phyloP scores from a whole-genome alignment of 2,888 invertebrate species.

The Nomada ferruginata region DNA sequence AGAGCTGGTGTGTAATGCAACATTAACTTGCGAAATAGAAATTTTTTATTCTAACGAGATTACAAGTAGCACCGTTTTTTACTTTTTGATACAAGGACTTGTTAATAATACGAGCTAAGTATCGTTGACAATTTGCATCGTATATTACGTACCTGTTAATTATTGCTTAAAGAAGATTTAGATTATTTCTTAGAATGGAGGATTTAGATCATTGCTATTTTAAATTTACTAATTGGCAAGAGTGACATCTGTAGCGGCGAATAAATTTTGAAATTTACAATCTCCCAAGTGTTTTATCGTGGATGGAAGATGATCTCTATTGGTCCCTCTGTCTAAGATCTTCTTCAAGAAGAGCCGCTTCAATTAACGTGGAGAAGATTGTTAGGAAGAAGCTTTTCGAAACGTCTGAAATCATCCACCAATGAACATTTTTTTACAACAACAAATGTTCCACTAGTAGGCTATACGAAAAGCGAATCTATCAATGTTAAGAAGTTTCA shows the following conservation, averaged over 20 bases:
- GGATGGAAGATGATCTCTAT: not conserved
- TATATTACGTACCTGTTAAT: not conserved
- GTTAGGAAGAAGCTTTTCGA: not conserved
- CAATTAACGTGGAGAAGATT: not conserved
- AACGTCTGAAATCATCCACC: not conserved
- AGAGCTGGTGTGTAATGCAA: too few relatives aligned
- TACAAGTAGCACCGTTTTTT: not conserved
- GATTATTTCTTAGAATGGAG: too few relatives aligned
- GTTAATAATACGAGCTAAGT: not conserved
- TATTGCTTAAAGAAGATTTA: too few relatives aligned
- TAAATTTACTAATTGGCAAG: too few relatives aligned
- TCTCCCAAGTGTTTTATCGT: not conserved
- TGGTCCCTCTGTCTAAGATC: not conserved
- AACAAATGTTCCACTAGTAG: not conserved
- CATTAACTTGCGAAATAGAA: not conserved
- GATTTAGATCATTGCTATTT: too few relatives aligned
- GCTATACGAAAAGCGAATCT: slow-evolving; percentile 4
- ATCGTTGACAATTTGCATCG: not conserved
- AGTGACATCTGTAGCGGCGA: too few relatives aligned
- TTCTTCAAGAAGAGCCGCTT: not conserved
- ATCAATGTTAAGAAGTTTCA: not conserved
- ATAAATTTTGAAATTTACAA: too few relatives aligned
- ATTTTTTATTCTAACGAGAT: not conserved
- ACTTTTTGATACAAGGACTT: slow-evolving; percentile 14
- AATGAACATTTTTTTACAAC: not conserved